These are phyloP conservation scores for Plebejus anna DNA, from an alignment of 2,888 invertebrate genomes.

Conservation along the genomic window DNA sequence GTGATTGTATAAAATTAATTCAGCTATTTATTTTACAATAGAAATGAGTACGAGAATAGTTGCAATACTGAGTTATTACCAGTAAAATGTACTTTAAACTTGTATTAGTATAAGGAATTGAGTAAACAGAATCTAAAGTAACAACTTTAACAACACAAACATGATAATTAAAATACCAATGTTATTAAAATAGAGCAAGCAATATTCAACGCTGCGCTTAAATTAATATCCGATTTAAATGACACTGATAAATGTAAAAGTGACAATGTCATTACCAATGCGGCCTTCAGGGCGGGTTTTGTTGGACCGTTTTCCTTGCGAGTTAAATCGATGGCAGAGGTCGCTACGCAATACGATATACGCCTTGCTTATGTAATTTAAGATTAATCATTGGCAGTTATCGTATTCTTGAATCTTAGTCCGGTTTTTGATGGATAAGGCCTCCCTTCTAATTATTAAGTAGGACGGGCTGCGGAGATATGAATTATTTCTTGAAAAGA, in stretches of 20 bases:
- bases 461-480: neutral
- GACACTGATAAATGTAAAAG: slow-evolving; percentile 24
- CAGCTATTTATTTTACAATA: too few species aligned
- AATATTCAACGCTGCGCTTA: neutral
- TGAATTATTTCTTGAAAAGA: neutral
- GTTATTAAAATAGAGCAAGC: neutral
- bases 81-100: neutral
- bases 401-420: slow-evolving; percentile 12
- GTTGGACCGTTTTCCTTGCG: slow-evolving; percentile 29
- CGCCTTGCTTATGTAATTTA: slow-evolving; percentile 34
- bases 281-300: slow-evolving; percentile 25
- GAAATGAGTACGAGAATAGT: too few species aligned
- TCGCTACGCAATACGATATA: slow-evolving; percentile 28
- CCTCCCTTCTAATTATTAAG: slow-evolving; percentile 6
- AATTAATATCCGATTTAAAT: slow-evolving; percentile 11
- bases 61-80: neutral
- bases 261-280: slow-evolving; percentile 34
- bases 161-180: neutral
- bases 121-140: neutral
- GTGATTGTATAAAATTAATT: too few species aligned
- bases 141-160: neutral
- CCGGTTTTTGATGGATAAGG: slow-evolving; percentile 8
- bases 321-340: slow-evolving; percentile 31
- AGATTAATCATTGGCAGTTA: slow-evolving; percentile 24
- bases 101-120: neutral